Base-by-base conservation (phyloP, 2,797 vertebrate genomes). In the Danio choprae region DNA sequence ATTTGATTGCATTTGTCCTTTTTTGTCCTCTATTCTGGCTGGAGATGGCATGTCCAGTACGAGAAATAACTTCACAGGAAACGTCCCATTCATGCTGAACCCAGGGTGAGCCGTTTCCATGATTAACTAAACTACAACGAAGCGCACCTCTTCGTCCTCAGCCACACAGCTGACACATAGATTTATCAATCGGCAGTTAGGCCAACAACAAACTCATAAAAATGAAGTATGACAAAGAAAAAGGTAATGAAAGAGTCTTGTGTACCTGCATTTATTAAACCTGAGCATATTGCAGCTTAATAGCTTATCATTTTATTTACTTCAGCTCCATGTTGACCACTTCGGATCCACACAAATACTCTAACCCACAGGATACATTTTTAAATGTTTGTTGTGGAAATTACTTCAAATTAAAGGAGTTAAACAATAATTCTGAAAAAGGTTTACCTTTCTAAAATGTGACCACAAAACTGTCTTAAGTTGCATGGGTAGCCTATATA, bases 121-220 rank as follows among this genome's bases (percentile, higher is more conserved):
- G 83, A 74, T 81, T 78, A 84, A 84, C 64, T 79, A 78, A 84
- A 81, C 51, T 74, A 79, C 38, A 40, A 70, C 18, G 56, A 74
- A 68, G 36, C 36, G 56, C 12, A 63, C 36, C 12, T 4, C 59
- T 29, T 75, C 79, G 76, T 80, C 51, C 76, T 80, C 36, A 82
- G 48, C 80, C 44, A 12, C 63, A 36, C 16, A 36, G 3, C 62
- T 80, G 80, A 74, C 80, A 80, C 80, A 0, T n/a, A 63, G 68
- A 84, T 84, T 82, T 73, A 81, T 82, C 80, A 82, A 46, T 11
- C 13, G 55, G 65, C 83, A 58, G 73, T 82, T 77, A 76, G 63
- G 77, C 74, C 83, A 80, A 74, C 62, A 80, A 51, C 51, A 82
- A 56, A 72, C 75, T 69, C 79, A 84, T 78, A 80, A 83, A 84